Evolutionary conservation across 2,113 vertebrate species (phyloP).

Genomic region (Clarias batrachus): DNA sequence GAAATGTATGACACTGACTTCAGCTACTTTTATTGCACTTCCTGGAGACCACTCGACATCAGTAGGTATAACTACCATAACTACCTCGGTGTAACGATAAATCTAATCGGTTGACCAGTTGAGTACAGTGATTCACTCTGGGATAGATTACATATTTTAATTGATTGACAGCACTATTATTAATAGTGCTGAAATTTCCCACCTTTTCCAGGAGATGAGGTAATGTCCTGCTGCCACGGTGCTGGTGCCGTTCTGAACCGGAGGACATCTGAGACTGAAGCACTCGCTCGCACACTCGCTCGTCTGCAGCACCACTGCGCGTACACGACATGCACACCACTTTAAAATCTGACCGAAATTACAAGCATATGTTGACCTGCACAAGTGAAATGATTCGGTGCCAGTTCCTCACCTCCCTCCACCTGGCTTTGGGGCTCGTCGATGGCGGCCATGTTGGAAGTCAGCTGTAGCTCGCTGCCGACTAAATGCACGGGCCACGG

Average conservation of each 20-base stretch:
- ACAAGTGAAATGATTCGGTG: neutral
- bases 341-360: neutral
- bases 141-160: no score
- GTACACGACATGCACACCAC: neutral
- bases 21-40: no score
- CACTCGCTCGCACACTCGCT: conserved; percentile 93
- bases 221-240: conserved; percentile 89
- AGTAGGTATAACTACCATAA: no score
- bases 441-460: conserved; percentile 76
- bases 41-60: no score
- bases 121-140: no score
- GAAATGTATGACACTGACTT: no score
- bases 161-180: neutral
- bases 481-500: conserved; percentile 88
- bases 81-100: no score
- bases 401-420: conserved; percentile 74
- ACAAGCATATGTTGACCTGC: neutral
- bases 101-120: no score
- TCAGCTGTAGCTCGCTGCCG: conserved; percentile 82
- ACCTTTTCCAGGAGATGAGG: conserved; percentile 91
- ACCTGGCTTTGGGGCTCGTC: conserved; percentile 84
- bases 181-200: neutral
- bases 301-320: conserved; percentile 87
- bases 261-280: conserved; percentile 87
- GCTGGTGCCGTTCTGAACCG: conserved; percentile 68